A percentile compares a stretch with the other conserved stretches of the same genome.
Evolutionary conservation across 2,797 vertebrate genomes (phyloP).

Genomic region (Alfaro cultratus): DNA sequence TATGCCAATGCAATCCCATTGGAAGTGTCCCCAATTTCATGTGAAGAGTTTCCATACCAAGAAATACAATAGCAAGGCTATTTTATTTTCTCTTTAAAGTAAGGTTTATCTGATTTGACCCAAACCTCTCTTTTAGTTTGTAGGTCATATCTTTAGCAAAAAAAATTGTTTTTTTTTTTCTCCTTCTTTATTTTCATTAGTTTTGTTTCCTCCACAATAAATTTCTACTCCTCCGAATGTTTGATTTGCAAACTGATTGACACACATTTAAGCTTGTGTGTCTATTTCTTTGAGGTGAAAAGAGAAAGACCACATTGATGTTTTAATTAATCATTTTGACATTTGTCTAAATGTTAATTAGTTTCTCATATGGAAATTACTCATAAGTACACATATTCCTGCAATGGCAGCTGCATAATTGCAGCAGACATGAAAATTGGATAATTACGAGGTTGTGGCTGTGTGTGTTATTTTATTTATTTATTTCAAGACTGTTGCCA

Average conservation of each 20-base stretch:
- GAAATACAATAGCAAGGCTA: slow-evolving; percentile 34
- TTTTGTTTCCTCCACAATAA: background rate
- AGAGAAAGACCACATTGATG: slow-evolving; percentile 20
- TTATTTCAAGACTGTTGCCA: slow-evolving; percentile 28
- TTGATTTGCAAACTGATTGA: slow-evolving; percentile 17
- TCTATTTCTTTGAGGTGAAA: background rate
- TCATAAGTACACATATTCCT: slow-evolving; percentile 22
- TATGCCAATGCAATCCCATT: slow-evolving; percentile 64
- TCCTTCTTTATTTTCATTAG: slow-evolving; percentile 15
- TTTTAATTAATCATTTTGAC: slow-evolving; percentile 38
- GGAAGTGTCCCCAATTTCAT: slow-evolving; percentile 69
- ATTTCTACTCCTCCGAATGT: slow-evolving; percentile 3
- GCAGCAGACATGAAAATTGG: slow-evolving; percentile 50
- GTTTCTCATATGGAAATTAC: slow-evolving; percentile 43
- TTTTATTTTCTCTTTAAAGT: slow-evolving; percentile 48
- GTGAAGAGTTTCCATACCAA: slow-evolving; percentile 56
- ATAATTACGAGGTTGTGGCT: slow-evolving; percentile 52
- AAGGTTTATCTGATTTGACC: slow-evolving; percentile 46
- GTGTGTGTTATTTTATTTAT: slow-evolving; percentile 27
- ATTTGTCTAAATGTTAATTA: slow-evolving; percentile 48
- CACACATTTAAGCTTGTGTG: background rate
- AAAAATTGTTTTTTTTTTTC: background rate
- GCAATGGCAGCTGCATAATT: slow-evolving; percentile 43
- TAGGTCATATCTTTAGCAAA: background rate
- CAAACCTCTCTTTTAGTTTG: background rate